Conservation (phyloP, 1,140 invertebrate genomes). For the Oryctes rhinoceros region DNA sequence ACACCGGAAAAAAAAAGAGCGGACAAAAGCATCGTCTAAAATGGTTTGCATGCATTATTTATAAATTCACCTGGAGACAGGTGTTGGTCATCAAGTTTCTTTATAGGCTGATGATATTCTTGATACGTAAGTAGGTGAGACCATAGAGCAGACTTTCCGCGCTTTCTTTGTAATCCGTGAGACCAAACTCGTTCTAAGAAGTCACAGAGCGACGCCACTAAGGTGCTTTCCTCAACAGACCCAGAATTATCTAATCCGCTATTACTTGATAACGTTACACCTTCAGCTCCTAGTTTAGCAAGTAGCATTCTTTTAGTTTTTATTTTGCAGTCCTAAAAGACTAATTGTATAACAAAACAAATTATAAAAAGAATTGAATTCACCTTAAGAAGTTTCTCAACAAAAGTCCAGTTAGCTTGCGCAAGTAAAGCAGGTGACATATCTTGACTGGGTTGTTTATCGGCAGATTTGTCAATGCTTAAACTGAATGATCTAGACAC, state of each 20-base stretch:
- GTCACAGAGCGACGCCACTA: conserved; percentile 97
- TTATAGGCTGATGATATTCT: conserved; percentile 84
- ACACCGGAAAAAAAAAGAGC: no score
- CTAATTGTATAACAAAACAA: conserved; percentile 40
- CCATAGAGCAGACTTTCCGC: conserved; percentile 96
- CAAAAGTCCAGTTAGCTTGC: conserved; percentile 98
- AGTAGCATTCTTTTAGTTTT: conserved; percentile 98
- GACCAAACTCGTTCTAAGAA: conserved; percentile 97
- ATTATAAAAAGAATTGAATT: conserved; percentile 33
- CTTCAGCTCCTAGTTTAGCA: conserved; percentile 97
- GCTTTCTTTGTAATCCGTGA: conserved; percentile 94
- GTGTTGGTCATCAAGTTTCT: conserved; percentile 80
- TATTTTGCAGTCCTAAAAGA: conserved; percentile 80
- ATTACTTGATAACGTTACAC: conserved; percentile 74
- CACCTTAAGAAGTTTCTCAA: conserved; percentile 95
- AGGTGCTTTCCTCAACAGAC: conserved; percentile 94
- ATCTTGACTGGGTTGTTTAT: conserved; percentile 65
- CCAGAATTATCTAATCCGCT: conserved; percentile 68
- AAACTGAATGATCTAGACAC: conserved; percentile 47
- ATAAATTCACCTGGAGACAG: conserved; percentile 77
- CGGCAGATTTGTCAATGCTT: conserved; percentile 58
- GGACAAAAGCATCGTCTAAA: no score
- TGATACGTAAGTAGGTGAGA: conserved; percentile 90
- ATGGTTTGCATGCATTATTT: no score
- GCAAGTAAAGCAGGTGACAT: conserved; percentile 86